Evolutionary conservation across 2,888 invertebrate species (phyloP).

Genomic region (Galerucella calmariensis): DNA sequence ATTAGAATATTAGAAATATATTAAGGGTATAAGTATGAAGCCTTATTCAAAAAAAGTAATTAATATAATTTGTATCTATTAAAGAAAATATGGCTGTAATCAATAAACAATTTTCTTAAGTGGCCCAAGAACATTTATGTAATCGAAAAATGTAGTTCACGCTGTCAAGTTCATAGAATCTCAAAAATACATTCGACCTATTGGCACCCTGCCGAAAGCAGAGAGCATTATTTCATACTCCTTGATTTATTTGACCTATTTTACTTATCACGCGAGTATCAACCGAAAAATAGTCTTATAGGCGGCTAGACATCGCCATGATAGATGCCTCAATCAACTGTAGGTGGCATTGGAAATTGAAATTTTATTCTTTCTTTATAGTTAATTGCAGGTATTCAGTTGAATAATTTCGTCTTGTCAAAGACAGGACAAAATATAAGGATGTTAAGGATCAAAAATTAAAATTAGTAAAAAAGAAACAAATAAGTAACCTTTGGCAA

Average conservation of each 20-base stretch:
- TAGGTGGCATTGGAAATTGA: neutral
- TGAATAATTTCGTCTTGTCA: too few relatives aligned
- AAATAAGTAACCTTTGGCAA: too few relatives aligned
- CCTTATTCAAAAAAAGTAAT: too few relatives aligned
- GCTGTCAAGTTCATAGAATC: constrained; percentile 20
- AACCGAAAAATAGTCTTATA: neutral
- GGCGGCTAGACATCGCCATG: neutral
- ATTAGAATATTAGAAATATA: too few relatives aligned
- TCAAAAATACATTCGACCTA: constrained; percentile 10
- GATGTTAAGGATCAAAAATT: too few relatives aligned
- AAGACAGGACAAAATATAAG: too few relatives aligned
- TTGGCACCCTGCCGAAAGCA: constrained; percentile 18
- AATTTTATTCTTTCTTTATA: neutral
- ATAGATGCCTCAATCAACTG: neutral
- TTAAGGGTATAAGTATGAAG: too few relatives aligned
- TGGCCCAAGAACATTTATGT: neutral
- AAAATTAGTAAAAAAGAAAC: too few relatives aligned
- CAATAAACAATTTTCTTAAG: neutral
- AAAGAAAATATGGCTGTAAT: neutral
- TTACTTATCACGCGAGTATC: constrained; percentile 7
- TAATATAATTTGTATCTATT: too few relatives aligned
- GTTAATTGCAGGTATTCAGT: neutral
- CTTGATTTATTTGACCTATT: constrained; percentile 7
- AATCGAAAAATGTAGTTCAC: constrained; percentile 18
- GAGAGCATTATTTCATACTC: neutral